A percentile compares a stretch with the other conserved stretches of the same genome.
Evolutionary conservation across 1,140 invertebrate genomes (phyloP).

Genomic region (Drosophila tsacasi): DNA sequence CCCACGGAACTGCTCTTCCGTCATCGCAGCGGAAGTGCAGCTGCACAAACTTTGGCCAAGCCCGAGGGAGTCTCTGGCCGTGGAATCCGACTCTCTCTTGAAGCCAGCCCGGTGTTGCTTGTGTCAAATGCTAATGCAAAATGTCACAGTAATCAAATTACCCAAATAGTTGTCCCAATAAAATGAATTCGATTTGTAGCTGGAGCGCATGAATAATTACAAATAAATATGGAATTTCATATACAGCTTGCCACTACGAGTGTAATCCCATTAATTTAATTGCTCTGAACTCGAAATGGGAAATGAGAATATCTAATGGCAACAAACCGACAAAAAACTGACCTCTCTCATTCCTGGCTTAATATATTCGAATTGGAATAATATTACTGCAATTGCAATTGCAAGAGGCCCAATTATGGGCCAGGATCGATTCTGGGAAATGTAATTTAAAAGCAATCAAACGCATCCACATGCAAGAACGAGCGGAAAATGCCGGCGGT

Average conservation of each 20-base stretch:
- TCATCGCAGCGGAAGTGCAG: constrained; percentile 75
- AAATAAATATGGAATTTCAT: constrained; percentile 42
- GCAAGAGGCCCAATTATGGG: constrained; percentile 32
- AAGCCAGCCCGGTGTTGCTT: constrained; percentile 27
- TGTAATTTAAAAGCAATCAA: constrained; percentile 77
- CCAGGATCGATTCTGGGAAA: constrained; percentile 36
- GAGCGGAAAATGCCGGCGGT: constrained; percentile 52
- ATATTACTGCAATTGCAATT: constrained; percentile 27
- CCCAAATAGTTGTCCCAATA: constrained; percentile 27
- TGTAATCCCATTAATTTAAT: constrained; percentile 37
- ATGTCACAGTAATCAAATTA: constrained; percentile 68
- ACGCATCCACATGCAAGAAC: constrained; percentile 67
- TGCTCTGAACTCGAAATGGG: constrained; percentile 27
- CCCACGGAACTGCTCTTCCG: constrained; percentile 34
- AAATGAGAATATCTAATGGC: constrained; percentile 39
- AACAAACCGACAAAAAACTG: constrained; percentile 22
- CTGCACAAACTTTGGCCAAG: constrained; percentile 67
- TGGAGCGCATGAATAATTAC: constrained; percentile 40
- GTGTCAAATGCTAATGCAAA: constrained; percentile 68
- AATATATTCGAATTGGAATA: constrained; percentile 38
- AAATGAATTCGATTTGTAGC: constrained; percentile 33
- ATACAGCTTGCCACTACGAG: not conserved
- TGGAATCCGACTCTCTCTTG: constrained; percentile 9
- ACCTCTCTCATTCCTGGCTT: constrained; percentile 13
- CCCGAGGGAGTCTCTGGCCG: not conserved